Base-by-base conservation (phyloP, 2,113 vertebrate species). In the Regulus satrapa region DNA sequence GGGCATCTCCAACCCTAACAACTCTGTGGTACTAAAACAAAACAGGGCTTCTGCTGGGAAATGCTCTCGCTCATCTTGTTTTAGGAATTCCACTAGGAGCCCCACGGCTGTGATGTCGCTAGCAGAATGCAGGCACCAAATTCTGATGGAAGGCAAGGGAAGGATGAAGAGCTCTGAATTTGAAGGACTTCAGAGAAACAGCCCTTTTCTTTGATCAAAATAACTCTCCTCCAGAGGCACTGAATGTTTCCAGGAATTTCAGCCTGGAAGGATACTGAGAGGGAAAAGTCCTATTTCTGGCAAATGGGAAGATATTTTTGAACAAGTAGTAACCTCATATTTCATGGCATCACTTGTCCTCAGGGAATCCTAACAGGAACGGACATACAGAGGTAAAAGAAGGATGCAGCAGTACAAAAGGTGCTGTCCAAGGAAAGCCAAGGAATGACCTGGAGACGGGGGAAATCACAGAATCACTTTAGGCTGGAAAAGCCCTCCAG, bases 401-500 rank as follows among this genome's bases (percentile, higher is more conserved):
- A 74, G 31, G n/a, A 75, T 45, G 46, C 15, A 67, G 43, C 56
- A 71, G 62, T 5, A 28, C 32, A 63, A 52, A 40, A 1, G 4
- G 2, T 77, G 31, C 64, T 61, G 61, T 14, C 32, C 66, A 52
- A 29, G 41, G 29, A 48, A 34, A 73, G 55, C 51, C 14, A 14
- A 74, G 49, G 48, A 77, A 68, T 1, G 1, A 9, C 40, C 26
- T 3, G 14, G 21, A 61, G n/a, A 48, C 4, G 4, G 1, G 43
- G n/a, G 15, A 73, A 84, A 66, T 17, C 17, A 26, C n/a, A 59
- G 61, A 51, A 25, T 1, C 16, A 20, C 0, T 8, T 8, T 0
- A n/a, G 28, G 52, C 6, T 59, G 38, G 59, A 51, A 58, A 66
- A 66, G 2, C 5, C 43, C 68, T 63, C 7, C 40, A 26, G 18